Evolutionary conservation across 2,113 vertebrate genomes (phyloP), one percentile per base, ranked within the genome.

Genomic region (Monopterus albus): DNA sequence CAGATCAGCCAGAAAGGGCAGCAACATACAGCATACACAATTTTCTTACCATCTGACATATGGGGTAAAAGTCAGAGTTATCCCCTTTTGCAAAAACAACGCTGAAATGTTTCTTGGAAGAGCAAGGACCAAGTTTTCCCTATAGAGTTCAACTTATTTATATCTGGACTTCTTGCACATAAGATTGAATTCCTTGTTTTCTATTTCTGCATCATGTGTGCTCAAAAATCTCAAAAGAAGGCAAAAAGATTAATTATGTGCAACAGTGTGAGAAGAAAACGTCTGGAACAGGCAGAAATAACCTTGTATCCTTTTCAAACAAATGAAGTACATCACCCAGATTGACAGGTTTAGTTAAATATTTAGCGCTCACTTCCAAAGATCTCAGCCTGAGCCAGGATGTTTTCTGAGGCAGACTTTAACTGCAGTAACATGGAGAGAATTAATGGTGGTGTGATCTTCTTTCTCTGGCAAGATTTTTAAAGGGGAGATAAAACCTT

Each of bases 391-490:
- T 6, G 58, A 79, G 47, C 59, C 55, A 18, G 63, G 49, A 43
- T 43, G 61, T 18, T 84, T 72, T 79, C 56, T 71, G 55, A 33
- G 52, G 28, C 26, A 11, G 42, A 61, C 29, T 39, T 4, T 45
- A 47, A 51, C 57, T 31, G 50, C n/a, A 35, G 64, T 49, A 72
- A 66, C 68, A 38, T 20, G 28, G 36, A 17, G 52, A 69, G 43
- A 62, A 82, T 81, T 81, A 53, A 83, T 75, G 69, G 66, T 15
- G 21, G 18, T 31, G 47, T 81, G 77, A 78, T 83, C 73, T 81
- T 79, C 57, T 64, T 31, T 69, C 65, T 68, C 80, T 63, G 69
- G 70, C 60, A 28, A n/a, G 10, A 70, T 71, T 52, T 72, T 75
- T 67, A 72, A 77, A 75, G 60, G 23, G 47, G 39, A 71, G 43